A percentile compares a stretch with the other conserved stretches of the same genome.
Evolutionary conservation across 2,888 invertebrate genomes (phyloP).

Genomic region (Netelia virgata): DNA sequence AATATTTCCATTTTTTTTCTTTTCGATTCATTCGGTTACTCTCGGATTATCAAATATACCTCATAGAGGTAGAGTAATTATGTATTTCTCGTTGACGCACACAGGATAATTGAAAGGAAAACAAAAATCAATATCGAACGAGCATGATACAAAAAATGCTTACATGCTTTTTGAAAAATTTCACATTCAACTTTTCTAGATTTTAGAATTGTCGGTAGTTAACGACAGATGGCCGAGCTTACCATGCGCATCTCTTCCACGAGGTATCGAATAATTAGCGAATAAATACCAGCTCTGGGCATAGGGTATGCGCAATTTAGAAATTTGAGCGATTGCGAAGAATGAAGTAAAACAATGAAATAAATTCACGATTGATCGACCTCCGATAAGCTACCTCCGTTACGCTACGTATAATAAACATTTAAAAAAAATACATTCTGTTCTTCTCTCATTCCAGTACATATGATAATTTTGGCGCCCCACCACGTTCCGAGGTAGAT

Average conservation of each 20-base stretch:
- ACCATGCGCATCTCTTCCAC: slow-evolving; percentile 44
- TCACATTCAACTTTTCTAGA: slow-evolving; percentile 38
- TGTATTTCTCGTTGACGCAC: slow-evolving; percentile 43
- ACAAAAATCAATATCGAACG: slow-evolving; percentile 40
- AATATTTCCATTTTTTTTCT: slow-evolving; percentile 26
- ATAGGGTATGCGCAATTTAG: slow-evolving; percentile 14
- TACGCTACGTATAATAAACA: slow-evolving; percentile 54
- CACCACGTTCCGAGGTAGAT: neutral
- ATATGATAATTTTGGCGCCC: neutral
- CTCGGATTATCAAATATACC: slow-evolving; percentile 31
- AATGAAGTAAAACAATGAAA: slow-evolving; percentile 15
- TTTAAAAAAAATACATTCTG: slow-evolving; percentile 28
- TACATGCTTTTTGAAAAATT: slow-evolving; percentile 63
- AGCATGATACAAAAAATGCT: slow-evolving; percentile 50
- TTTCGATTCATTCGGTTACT: slow-evolving; percentile 17
- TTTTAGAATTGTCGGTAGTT: slow-evolving; percentile 46
- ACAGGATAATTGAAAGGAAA: slow-evolving; percentile 48
- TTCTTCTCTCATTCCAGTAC: neutral
- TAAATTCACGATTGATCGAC: slow-evolving; percentile 37
- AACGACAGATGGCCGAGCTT: slow-evolving; percentile 55
- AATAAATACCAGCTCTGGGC: slow-evolving; percentile 35
- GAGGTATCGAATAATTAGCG: slow-evolving; percentile 59
- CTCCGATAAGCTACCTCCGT: slow-evolving; percentile 63
- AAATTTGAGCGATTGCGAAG: slow-evolving; percentile 40
- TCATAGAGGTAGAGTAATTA: slow-evolving; percentile 31